Evolutionary conservation across 2,113 vertebrate genomes (phyloP).

Genomic region (Lampris megalopsis): DNA sequence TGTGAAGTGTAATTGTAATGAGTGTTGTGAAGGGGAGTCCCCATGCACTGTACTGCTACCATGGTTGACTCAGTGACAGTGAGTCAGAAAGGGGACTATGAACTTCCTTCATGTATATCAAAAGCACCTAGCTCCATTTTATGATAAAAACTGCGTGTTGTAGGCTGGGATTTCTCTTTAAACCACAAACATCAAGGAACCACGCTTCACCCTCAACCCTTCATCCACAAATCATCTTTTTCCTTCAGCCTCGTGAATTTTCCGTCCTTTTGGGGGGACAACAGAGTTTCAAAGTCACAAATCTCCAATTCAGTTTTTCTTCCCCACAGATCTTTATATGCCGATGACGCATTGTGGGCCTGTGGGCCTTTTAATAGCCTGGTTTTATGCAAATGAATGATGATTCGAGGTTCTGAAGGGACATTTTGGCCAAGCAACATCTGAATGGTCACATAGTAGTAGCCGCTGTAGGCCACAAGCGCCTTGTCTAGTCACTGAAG

Average conservation of each 20-base stretch:
- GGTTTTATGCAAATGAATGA: constrained; percentile 18
- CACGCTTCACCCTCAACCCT: background rate
- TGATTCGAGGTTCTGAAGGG: constrained; percentile 5
- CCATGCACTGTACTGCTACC: background rate
- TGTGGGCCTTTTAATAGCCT: constrained; percentile 33
- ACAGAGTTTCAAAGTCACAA: no score
- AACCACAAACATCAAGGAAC: background rate
- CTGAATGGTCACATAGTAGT: constrained; percentile 23
- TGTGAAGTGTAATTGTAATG: background rate
- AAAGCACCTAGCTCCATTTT: background rate
- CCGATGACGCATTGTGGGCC: constrained; percentile 1
- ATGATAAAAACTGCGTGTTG: no score
- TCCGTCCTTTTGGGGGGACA: background rate
- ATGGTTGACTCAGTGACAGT: background rate
- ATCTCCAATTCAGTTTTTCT: no score
- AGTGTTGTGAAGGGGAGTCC: background rate
- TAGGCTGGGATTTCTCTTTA: background rate
- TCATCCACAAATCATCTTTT: no score
- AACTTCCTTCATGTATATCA: background rate
- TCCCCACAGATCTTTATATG: background rate
- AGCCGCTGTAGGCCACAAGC: constrained; percentile 30
- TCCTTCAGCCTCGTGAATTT: no score
- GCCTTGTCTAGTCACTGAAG: constrained; percentile 30
- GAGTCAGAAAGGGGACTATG: background rate
- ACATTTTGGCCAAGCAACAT: background rate